These are phyloP conservation scores for Thecocarcelia acutangulata DNA, from an alignment of 2,888 invertebrate species.

Conservation along the genomic window DNA sequence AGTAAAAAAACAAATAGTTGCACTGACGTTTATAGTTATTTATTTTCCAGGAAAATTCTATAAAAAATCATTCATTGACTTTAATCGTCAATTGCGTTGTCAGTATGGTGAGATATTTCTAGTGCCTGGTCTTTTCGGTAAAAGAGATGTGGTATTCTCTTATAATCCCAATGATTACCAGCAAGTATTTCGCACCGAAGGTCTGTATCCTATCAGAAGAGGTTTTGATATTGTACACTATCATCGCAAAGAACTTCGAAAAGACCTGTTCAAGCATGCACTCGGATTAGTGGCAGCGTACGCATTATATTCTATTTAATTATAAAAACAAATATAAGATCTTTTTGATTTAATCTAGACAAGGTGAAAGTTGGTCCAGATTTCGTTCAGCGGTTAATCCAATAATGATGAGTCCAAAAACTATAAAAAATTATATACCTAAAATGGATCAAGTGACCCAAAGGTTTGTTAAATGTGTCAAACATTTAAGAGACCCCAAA, in stretches of 20 bases:
- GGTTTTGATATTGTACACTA: constrained; percentile 79
- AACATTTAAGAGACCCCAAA: constrained; percentile 71
- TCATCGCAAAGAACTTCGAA: constrained; percentile 78
- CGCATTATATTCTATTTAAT: constrained; percentile 18
- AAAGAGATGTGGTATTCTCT: constrained; percentile 76
- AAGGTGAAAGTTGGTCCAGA: constrained; percentile 84
- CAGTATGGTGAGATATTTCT: constrained; percentile 79
- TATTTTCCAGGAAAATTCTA: constrained; percentile 39
- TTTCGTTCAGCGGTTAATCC: constrained; percentile 86
- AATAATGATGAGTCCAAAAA: constrained; percentile 84
- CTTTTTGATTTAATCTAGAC: constrained; percentile 5
- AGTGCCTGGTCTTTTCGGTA: constrained; percentile 77
- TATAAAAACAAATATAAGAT: too few relatives aligned
- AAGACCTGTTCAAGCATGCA: constrained; percentile 68
- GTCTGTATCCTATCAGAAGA: constrained; percentile 70
- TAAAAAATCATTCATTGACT: constrained; percentile 49
- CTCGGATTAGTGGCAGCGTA: constrained; percentile 72
- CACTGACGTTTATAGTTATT: not conserved
- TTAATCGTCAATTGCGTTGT: constrained; percentile 55
- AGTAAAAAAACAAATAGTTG: not conserved
- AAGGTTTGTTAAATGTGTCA: constrained; percentile 73
- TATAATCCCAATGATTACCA: constrained; percentile 82
- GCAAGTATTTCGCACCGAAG: constrained; percentile 75
- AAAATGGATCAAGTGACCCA: constrained; percentile 82
- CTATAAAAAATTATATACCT: constrained; percentile 82